These are phyloP conservation scores for Cyaniris semiargus DNA, from an alignment of 2,888 invertebrate genomes.

Conservation along the genomic window DNA sequence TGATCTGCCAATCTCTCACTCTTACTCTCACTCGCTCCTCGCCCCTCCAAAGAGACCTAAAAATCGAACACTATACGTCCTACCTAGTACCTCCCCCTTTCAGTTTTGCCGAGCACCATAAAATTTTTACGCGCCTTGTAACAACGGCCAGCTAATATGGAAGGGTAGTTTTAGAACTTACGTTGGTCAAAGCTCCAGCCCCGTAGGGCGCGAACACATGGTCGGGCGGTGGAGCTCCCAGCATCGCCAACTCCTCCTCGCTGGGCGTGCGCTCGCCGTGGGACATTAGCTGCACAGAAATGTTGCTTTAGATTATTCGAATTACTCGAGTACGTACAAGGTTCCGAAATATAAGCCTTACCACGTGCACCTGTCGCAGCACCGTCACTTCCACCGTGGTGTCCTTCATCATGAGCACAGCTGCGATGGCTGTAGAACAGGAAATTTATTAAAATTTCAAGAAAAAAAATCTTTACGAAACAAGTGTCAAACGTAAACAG, in stretches of 20 bases:
- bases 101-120: no score
- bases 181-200: slow-evolving; percentile 84
- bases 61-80: no score
- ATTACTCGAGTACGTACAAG: not conserved
- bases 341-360: slow-evolving; percentile 44
- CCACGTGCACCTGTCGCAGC: slow-evolving; percentile 75
- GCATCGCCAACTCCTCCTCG: slow-evolving; percentile 73
- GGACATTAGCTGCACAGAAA: slow-evolving; percentile 79
- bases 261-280: slow-evolving; percentile 87
- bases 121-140: no score
- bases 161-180: slow-evolving; percentile 44
- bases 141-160: no score
- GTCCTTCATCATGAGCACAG: slow-evolving; percentile 75
- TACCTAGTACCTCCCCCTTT: no score
- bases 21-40: no score
- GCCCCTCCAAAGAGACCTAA: no score
- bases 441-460: not conserved
- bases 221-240: slow-evolving; percentile 82
- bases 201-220: slow-evolving; percentile 83
- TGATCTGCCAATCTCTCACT: no score
- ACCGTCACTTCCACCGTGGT: slow-evolving; percentile 67
- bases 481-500: no score
- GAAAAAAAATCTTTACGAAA: no score
- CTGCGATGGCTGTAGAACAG: slow-evolving; percentile 67
- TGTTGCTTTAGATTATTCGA: not conserved